Evolutionary conservation across 2,113 vertebrate species (phyloP).

Genomic region (Dasyornis broadbenti): DNA sequence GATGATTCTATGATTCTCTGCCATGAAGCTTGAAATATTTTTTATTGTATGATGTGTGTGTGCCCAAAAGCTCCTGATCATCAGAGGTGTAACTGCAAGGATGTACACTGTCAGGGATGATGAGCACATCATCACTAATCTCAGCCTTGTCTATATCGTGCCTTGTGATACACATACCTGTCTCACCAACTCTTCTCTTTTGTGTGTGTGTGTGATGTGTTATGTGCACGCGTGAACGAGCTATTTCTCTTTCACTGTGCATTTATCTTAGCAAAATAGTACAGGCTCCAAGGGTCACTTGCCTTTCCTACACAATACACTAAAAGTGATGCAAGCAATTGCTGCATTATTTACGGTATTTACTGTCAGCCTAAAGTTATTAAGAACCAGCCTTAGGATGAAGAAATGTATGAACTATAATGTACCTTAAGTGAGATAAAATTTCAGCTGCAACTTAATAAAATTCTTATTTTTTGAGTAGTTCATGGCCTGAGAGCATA

Average conservation of each 20-base stretch:
- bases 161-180: background rate
- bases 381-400: slow-evolving; percentile 8
- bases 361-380: background rate
- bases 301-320: background rate
- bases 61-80: background rate
- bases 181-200: background rate
- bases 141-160: background rate
- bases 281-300: background rate
- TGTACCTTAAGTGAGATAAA: slow-evolving; percentile 9
- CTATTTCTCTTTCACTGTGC: background rate
- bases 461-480: background rate
- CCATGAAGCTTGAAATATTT: background rate
- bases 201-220: background rate
- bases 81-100: background rate
- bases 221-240: background rate
- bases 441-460: background rate
- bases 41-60: background rate
- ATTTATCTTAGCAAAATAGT: background rate
- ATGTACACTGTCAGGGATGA: background rate
- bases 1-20: background rate
- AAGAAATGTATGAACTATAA: background rate
- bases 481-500: background rate
- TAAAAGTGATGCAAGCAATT: background rate
- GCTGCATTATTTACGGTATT: background rate
- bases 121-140: background rate